A percentile compares a stretch with the other conserved stretches of the same genome.
phyloP scores from a whole-genome alignment of 2,888 invertebrate species.

The Geophilus truncorum region DNA sequence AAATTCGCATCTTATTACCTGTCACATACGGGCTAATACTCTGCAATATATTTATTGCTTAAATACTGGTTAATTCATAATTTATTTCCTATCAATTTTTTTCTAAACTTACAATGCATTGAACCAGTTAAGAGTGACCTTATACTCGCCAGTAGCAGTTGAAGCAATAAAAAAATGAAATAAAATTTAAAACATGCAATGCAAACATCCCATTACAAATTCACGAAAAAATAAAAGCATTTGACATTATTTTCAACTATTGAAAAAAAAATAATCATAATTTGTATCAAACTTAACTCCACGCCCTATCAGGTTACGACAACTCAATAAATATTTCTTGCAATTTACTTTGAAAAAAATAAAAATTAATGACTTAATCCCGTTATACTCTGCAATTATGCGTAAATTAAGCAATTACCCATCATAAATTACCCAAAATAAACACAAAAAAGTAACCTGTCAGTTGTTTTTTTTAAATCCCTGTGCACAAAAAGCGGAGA shows the following conservation, averaged over 20 bases:
- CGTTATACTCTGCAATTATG: no score
- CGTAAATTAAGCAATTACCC: no score
- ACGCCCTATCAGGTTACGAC: no score
- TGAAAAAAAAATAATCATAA: no score
- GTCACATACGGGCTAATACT: not conserved
- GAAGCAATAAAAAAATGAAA: not conserved
- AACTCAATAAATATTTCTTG: no score
- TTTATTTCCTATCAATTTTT: not conserved
- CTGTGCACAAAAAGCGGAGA: not conserved
- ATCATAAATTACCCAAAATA: no score
- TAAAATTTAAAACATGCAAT: not conserved
- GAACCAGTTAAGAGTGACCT: not conserved
- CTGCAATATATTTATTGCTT: not conserved
- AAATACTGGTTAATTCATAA: not conserved
- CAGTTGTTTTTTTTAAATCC: no score
- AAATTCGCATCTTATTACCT: no score
- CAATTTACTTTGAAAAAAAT: no score
- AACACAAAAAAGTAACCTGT: no score
- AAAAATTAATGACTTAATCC: no score
- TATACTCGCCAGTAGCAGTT: not conserved
- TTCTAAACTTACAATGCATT: not conserved
- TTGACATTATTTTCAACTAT: not conserved
- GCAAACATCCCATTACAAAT: not conserved
- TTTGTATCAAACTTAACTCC: no score
- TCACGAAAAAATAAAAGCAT: not conserved